phyloP scores from a whole-genome alignment of 2,888 invertebrate genomes.

The Ferrisia virgata region DNA sequence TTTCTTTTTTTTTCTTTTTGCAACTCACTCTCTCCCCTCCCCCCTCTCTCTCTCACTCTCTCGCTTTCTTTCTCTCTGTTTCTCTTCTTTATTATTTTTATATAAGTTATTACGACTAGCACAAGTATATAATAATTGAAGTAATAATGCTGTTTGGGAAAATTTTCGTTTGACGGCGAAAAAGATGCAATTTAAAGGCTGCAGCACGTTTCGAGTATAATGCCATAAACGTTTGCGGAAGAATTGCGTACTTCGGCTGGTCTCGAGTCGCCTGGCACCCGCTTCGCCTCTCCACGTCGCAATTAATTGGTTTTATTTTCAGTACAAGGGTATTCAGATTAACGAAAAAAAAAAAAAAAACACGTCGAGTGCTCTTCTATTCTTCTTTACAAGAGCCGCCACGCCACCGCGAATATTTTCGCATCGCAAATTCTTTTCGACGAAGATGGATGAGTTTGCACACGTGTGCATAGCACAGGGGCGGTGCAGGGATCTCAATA shows the following conservation, averaged over 20 bases:
- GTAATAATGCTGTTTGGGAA: not conserved
- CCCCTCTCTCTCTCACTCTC: too few species aligned
- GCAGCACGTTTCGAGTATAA: not conserved
- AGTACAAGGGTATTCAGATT: not conserved
- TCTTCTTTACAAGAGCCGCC: too few species aligned
- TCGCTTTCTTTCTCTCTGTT: not conserved
- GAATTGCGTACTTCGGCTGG: not conserved
- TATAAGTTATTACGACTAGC: not conserved
- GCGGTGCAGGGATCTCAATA: not conserved
- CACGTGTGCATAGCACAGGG: too few species aligned
- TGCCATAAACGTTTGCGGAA: not conserved
- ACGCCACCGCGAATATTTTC: not conserved
- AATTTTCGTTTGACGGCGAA: not conserved
- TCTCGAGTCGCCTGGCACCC: too few species aligned
- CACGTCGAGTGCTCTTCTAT: not conserved
- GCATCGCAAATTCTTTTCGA: not conserved
- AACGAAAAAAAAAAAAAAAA: too few species aligned
- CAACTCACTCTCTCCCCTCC: too few species aligned
- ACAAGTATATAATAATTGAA: conserved; percentile 8
- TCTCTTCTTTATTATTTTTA: not conserved
- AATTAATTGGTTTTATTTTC: not conserved
- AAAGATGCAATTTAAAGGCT: not conserved
- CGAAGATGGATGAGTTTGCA: not conserved
- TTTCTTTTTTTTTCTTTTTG: not conserved
- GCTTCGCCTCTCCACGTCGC: too few species aligned